Percentiles rank a stretch among this genome's conserved stretches.
These are phyloP conservation scores for Hydropotes inermis DNA, from an alignment of 2,113 vertebrate species.

Conservation along the genomic window DNA sequence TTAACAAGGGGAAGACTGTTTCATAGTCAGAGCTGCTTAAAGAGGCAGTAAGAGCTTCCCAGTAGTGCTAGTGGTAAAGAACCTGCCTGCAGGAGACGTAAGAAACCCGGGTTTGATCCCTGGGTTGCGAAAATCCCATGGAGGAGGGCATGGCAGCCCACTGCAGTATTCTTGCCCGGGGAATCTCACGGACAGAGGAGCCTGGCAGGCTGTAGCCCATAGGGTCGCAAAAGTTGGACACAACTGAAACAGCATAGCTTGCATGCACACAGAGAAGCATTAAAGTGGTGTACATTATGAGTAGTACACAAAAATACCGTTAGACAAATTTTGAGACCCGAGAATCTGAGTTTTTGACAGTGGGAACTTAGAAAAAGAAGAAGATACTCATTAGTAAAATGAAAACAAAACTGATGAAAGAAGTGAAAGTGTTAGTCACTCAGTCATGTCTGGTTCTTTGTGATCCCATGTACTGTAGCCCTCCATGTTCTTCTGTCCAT, in stretches of 20 bases:
- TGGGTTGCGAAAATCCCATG: background rate
- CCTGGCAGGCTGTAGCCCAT: background rate
- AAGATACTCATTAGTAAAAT: background rate
- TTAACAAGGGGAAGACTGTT: background rate
- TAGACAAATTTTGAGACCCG: background rate
- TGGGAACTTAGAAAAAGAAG: background rate
- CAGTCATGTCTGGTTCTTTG: background rate
- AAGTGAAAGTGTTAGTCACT: background rate
- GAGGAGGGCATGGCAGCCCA: background rate
- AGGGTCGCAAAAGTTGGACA: background rate
- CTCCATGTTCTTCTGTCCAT: background rate
- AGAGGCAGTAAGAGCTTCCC: background rate
- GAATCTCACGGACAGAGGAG: background rate
- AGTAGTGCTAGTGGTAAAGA: background rate
- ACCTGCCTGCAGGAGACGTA: background rate
- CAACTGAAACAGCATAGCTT: background rate
- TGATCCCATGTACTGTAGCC: background rate
- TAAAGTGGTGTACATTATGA: background rate
- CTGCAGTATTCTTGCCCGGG: background rate
- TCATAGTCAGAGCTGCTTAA: background rate
- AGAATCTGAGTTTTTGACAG: background rate
- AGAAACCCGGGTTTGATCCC: background rate
- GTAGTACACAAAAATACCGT: background rate
- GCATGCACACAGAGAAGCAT: background rate
- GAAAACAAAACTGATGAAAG: background rate